Evolutionary conservation across 2,888 invertebrate genomes (phyloP), one percentile per base, ranked within the genome.

Genomic region (Schizaphis graminum): DNA sequence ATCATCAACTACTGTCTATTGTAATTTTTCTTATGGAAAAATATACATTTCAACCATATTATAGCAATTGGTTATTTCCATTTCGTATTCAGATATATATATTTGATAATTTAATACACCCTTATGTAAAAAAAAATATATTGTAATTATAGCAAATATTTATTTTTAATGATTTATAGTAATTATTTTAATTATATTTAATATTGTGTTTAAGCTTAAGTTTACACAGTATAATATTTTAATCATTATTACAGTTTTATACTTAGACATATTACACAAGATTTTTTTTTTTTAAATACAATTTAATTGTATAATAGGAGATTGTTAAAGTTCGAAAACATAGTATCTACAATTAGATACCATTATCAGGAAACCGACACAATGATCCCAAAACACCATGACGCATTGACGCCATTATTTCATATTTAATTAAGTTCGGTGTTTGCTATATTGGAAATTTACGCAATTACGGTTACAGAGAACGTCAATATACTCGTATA

Each of bases 341-440:
- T 10, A 21, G 1, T 13, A 28, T 47, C 16, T 53, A 88, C 49
- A 88, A 88, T 88, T 53, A 88, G 3, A 88, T 4, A 35, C 35
- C 35, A 53, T 56, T 56, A 24, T 53, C 35, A 53, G 88, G 3
- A 28, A 77, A 35, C 35, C 41, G 3, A 77, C 35, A 26, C n/a
- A 10, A 44, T 13, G 24, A 56, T 86, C 56, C 85, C 21, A 57
- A 86, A 91, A 85, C 26, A 21, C n/a, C 44, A 10, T 44, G 53
- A 85, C 24, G 85, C 3, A 41, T 10, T 44, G 53, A 85, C 3
- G 57, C 11, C 56, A 86, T 91, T 44, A 47, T 91, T 77, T 49
- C n/a, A 84, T 91, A 44, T 85, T 85, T 85, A 35, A 56, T 91
- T 91, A 41, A 91, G 44, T n/a, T 91, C 24, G 10, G 28, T 3